Conservation (phyloP, 2,888 invertebrate species). For the Pristionchus fissidentatus region DNA sequence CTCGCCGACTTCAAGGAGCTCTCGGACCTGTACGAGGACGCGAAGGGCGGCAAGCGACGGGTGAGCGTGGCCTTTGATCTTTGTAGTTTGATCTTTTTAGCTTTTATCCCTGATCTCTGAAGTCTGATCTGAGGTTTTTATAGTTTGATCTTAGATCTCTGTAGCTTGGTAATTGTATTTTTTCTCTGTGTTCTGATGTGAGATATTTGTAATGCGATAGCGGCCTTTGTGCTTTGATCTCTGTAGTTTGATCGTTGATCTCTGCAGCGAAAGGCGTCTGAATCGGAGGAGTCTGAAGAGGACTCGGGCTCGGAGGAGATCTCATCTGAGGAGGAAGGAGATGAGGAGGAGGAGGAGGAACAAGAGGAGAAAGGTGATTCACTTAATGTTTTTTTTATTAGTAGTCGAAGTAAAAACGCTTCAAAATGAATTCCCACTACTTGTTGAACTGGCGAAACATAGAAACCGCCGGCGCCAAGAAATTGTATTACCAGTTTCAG, state of each 20-base stretch:
- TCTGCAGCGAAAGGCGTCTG: conserved; percentile 11
- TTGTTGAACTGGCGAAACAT: too few relatives aligned
- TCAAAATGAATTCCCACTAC: too few relatives aligned
- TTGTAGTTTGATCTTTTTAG: not conserved
- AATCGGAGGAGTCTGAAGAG: conserved; percentile 16
- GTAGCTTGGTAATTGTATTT: not conserved
- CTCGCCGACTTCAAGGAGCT: conserved; percentile 64
- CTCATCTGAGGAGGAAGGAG: conserved; percentile 1
- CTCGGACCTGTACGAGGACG: conserved; percentile 50
- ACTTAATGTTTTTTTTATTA: too few relatives aligned
- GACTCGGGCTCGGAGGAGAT: not conserved
- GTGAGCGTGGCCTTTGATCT: too few relatives aligned
- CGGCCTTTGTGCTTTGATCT: not conserved
- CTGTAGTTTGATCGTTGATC: not conserved
- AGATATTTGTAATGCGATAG: not conserved
- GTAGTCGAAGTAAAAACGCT: too few relatives aligned
- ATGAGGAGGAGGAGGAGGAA: not conserved
- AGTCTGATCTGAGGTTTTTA: not conserved
- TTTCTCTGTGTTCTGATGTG: too few relatives aligned
- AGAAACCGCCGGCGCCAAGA: too few relatives aligned
- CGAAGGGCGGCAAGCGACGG: conserved; percentile 43
- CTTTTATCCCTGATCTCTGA: too few relatives aligned
- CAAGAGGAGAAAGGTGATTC: too few relatives aligned
- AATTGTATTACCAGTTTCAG: too few relatives aligned
- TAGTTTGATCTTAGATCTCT: not conserved